Conservation (phyloP, 2,113 vertebrate genomes). For the Actenoides lindsayi region DNA sequence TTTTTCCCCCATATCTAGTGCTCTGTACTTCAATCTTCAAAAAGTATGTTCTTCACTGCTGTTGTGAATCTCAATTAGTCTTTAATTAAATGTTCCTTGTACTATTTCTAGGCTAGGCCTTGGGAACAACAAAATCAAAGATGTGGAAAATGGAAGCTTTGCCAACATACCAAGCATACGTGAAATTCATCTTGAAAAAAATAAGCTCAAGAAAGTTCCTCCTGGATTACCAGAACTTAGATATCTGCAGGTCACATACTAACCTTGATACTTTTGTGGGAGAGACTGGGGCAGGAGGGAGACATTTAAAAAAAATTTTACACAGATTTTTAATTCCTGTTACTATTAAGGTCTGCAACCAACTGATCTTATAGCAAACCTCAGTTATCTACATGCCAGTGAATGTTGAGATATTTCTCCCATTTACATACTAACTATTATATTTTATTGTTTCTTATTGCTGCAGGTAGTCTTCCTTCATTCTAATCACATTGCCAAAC, state of each 20-base stretch:
- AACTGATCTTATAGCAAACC: neutral
- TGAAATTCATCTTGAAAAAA: slow-evolving; percentile 92
- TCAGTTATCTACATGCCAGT: neutral
- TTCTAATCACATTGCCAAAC: slow-evolving; percentile 87
- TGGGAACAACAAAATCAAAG: slow-evolving; percentile 92
- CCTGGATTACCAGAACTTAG: slow-evolving; percentile 85
- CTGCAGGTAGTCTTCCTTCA: slow-evolving; percentile 93
- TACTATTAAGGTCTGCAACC: neutral
- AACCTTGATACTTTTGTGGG: neutral
- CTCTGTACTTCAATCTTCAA: neutral
- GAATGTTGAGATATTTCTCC: neutral
- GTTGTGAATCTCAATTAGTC: neutral
- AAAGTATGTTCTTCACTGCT: neutral
- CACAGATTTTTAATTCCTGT: neutral
- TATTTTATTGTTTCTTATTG: neutral
- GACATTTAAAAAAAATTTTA: neutral
- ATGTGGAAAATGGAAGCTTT: slow-evolving; percentile 92
- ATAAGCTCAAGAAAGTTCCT: slow-evolving; percentile 91
- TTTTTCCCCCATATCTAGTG: neutral
- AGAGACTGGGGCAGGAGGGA: neutral
- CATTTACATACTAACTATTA: neutral
- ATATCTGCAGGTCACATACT: slow-evolving; percentile 88
- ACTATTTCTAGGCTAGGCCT: slow-evolving; percentile 84
- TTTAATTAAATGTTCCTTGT: slow-evolving; percentile 14
- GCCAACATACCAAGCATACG: slow-evolving; percentile 85